A percentile compares a stretch with the other conserved stretches of the same genome.
Conservation (phyloP, 2,888 invertebrate species). For the Lymantria dispar region DNA sequence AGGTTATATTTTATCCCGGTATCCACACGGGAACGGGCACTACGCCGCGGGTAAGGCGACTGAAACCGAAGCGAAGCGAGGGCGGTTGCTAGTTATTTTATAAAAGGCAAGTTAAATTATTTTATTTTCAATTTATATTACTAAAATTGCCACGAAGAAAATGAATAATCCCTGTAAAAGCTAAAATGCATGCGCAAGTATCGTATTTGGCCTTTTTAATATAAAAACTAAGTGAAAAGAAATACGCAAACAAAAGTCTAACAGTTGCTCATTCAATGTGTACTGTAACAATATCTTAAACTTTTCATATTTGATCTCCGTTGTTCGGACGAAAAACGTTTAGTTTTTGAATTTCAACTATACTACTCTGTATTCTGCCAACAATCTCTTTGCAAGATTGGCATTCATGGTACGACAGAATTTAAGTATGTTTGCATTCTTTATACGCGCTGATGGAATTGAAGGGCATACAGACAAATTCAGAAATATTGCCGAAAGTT, state of each 20-base stretch:
- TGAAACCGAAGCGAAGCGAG: no score
- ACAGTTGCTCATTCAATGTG: slow-evolving; percentile 27
- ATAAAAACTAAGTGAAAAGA: not conserved
- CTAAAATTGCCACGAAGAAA: no score
- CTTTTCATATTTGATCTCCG: slow-evolving; percentile 43
- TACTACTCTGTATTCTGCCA: slow-evolving; percentile 38
- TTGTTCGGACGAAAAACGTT: slow-evolving; percentile 41
- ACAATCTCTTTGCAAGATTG: slow-evolving; percentile 39
- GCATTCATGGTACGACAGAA: slow-evolving; percentile 28
- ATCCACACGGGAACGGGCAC: no score
- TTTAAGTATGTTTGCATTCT: slow-evolving; percentile 20
- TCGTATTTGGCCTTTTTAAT: not conserved
- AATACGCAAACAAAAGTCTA: slow-evolving; percentile 18
- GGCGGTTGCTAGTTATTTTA: no score
- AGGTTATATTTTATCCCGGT: no score
- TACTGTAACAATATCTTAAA: slow-evolving; percentile 29
- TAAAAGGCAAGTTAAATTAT: no score
- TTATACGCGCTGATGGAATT: slow-evolving; percentile 15
- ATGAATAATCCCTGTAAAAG: no score
- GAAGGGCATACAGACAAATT: slow-evolving; percentile 2
- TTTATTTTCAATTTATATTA: no score
- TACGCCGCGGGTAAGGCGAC: no score
- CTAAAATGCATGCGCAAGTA: not conserved
- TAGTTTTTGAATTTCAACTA: slow-evolving; percentile 45
- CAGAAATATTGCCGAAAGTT: not conserved